Percentiles rank a stretch among this genome's conserved stretches.
These are phyloP conservation scores for Ciconia nigra DNA, from an alignment of 2,797 vertebrate genomes.

Conservation along the genomic window DNA sequence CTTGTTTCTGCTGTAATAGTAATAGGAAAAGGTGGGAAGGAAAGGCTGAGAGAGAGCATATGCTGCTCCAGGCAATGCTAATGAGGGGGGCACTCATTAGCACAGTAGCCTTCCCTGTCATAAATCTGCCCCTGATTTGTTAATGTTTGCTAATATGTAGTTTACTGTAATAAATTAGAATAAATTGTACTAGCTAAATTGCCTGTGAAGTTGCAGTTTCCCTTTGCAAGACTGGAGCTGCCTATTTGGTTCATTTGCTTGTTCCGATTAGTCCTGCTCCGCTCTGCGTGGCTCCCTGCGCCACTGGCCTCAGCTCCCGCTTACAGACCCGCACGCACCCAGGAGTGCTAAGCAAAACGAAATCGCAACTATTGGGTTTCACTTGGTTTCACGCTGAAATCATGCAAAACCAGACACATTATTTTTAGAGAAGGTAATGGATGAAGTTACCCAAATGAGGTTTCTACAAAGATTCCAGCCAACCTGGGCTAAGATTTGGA, in stretches of 20 bases:
- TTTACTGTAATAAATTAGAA: conserved; percentile 51
- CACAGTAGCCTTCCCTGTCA: conserved; percentile 9
- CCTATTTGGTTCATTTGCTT: not conserved
- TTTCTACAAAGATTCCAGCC: not conserved
- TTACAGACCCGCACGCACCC: not conserved
- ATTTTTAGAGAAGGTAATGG: not conserved
- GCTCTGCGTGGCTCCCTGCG: rapidly evolving
- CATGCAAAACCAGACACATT: not conserved
- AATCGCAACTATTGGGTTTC: not conserved
- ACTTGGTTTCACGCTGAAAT: not conserved
- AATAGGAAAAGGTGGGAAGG: conserved; percentile 3
- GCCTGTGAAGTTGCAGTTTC: conserved; percentile 4
- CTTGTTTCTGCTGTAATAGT: not conserved
- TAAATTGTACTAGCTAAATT: conserved; percentile 24
- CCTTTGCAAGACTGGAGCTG: not conserved
- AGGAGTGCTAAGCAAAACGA: not conserved
- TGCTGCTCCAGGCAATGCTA: conserved; percentile 27
- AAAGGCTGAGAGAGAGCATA: not conserved
- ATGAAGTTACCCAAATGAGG: not conserved
- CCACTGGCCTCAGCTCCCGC: rapidly evolving
- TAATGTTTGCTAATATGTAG: conserved; percentile 36
- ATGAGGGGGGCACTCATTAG: conserved; percentile 15
- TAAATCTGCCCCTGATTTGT: conserved; percentile 44
- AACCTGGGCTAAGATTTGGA: not conserved
- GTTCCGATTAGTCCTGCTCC: rapidly evolving